A percentile compares a stretch with the other conserved stretches of the same genome.
phyloP scores from a whole-genome alignment of 2,888 invertebrate genomes.

The Cotesia congregata region DNA sequence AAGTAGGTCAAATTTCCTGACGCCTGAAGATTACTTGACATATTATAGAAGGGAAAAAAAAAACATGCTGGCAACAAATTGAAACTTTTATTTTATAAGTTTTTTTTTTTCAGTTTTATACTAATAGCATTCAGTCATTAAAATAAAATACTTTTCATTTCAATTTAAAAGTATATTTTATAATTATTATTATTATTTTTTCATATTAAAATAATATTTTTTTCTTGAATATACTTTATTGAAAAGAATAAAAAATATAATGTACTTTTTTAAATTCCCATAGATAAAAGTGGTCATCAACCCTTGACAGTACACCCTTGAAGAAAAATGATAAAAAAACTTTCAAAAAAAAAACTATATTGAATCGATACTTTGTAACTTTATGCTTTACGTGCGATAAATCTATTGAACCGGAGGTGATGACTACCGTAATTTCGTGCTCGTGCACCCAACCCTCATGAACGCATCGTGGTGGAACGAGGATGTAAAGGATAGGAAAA shows the following conservation, averaged over 20 bases:
- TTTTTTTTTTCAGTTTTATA: slow-evolving; percentile 13
- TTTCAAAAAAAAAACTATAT: slow-evolving; percentile 17
- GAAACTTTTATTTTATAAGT: not conserved
- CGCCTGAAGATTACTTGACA: slow-evolving; percentile 8
- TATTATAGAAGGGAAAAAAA: slow-evolving; percentile 14
- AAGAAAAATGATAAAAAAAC: slow-evolving; percentile 19
- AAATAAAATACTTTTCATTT: not conserved
- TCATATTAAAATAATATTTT: not conserved
- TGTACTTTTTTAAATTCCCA: slow-evolving; percentile 8
- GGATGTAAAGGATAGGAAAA: slow-evolving; percentile 23
- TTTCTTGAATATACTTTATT: not conserved
- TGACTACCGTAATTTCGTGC: slow-evolving; percentile 41
- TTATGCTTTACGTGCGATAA: slow-evolving; percentile 39
- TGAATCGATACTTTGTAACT: slow-evolving; percentile 34
- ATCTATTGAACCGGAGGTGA: slow-evolving; percentile 40
- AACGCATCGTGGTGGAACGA: slow-evolving; percentile 39
- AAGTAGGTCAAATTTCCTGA: slow-evolving; percentile 47
- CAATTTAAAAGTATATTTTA: not conserved
- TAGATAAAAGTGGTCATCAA: slow-evolving; percentile 30
- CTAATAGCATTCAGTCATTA: not conserved
- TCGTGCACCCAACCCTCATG: slow-evolving; percentile 24
- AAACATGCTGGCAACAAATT: slow-evolving; percentile 7
- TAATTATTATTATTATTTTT: not conserved
- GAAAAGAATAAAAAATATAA: not conserved
- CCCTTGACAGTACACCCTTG: slow-evolving; percentile 22